Base-by-base conservation (phyloP, 2,797 vertebrate genomes). In the Morus bassanus region DNA sequence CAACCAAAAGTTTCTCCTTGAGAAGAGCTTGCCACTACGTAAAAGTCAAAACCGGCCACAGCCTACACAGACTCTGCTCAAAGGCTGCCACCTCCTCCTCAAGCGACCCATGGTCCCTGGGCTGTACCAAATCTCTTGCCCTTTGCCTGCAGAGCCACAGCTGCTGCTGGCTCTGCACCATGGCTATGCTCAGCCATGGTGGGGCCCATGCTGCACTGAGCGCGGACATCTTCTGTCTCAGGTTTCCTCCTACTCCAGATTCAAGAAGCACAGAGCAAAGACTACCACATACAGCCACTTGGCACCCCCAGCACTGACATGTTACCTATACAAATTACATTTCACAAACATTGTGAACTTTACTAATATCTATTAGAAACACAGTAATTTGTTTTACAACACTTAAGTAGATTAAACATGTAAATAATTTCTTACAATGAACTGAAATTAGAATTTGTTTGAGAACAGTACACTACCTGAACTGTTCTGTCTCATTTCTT, bases 181-280 rank as follows among this genome's bases (percentile, higher is more conserved):
- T 0, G 6, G 35, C 23, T 57, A 9, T 3, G 19, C 13, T 48
- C 67, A 57, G 30, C 6, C n/a, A 35, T 1, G 7, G 9, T 7
- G 18, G 35, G 35, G 33, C 14, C 19, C 41, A 56, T 0, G 0
- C 30, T 39, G 39, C 63, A 9, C 27, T 4, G 30, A 70, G 54
- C 18, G 30, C 10, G n/a, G 11, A 16, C 53, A 65, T 9, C 12
- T 13, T 35, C 37, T 19, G 9, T 5, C 17, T 21, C 0, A 0
- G 35, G 51, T 9, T 15, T 17, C 18, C 27, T 19, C n/a, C 2
- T 0, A 5, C 4, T 56, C n/a, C 33, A 0, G 0, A 65, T 4
- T 56, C 41, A 22, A 54, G 57, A 25, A 74, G 28, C 3, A 0
- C 17, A 43, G n/a, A 41, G 46, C 33, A 31, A 82, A 64, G 23